These are phyloP conservation scores for Callaeas wilsoni DNA, from an alignment of 2,113 vertebrate species.

Conservation along the genomic window DNA sequence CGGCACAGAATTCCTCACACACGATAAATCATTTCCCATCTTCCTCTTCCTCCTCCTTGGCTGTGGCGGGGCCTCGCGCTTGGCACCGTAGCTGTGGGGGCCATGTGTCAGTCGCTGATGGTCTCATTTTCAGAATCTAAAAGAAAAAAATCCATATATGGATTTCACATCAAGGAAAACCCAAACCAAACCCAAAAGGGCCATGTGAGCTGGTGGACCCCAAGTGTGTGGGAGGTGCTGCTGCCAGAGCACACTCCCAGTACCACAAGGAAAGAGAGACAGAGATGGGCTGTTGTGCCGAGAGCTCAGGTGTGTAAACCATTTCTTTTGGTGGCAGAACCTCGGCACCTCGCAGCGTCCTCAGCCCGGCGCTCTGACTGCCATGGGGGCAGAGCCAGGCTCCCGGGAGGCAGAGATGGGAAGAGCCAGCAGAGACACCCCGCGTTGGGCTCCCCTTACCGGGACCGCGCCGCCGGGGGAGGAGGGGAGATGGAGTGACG, in stretches of 20 bases:
- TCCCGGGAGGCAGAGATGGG: neutral
- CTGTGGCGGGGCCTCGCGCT: constrained; percentile 15
- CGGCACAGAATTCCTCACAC: constrained; percentile 45
- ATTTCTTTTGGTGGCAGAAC: neutral
- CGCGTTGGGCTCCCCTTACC: fast-evolving
- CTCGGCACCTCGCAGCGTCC: neutral
- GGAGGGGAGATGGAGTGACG: neutral
- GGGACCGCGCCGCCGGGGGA: fast-evolving
- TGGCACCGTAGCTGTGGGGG: constrained; percentile 43
- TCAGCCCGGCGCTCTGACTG: fast-evolving
- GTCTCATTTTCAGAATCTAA: constrained; percentile 74
- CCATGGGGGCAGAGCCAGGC: fast-evolving
- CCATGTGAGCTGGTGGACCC: neutral
- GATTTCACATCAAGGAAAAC: neutral
- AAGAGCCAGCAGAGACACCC: neutral
- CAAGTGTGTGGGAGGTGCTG: neutral
- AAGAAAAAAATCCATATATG: constrained; percentile 36
- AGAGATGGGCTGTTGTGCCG: neutral
- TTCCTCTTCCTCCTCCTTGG: constrained; percentile 50
- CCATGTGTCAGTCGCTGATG: constrained; percentile 47
- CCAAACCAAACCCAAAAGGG: neutral
- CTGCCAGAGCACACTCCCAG: fast-evolving
- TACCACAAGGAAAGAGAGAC: neutral
- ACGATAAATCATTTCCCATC: constrained; percentile 47
- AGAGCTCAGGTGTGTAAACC: neutral